These are phyloP conservation scores for Bufo gargarizans DNA, from an alignment of 2,113 vertebrate species.

Conservation along the genomic window DNA sequence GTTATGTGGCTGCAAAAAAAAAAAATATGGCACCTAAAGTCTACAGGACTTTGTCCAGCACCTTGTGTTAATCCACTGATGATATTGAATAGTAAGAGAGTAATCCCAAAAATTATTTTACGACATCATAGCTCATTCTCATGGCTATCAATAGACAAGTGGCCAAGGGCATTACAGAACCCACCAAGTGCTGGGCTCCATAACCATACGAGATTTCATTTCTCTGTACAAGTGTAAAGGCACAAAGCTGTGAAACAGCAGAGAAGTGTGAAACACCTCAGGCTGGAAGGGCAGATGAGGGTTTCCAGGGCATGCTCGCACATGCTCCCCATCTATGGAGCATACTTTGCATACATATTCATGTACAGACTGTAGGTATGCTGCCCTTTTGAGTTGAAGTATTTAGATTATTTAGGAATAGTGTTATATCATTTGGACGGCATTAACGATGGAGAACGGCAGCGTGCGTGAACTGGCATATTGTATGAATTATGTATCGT, in stretches of 20 bases:
- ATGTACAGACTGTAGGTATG: conserved; percentile 25
- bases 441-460: background rate
- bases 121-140: too few species aligned
- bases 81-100: too few species aligned
- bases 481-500: too few species aligned
- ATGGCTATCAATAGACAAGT: too few species aligned
- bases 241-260: background rate
- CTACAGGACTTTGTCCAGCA: too few species aligned
- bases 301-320: background rate
- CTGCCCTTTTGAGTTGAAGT: background rate
- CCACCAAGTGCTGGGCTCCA: too few species aligned
- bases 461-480: too few species aligned
- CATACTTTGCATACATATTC: background rate
- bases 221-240: background rate
- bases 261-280: background rate
- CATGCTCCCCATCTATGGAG: background rate
- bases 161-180: too few species aligned
- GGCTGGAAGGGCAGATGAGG: background rate
- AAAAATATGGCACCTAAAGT: too few species aligned
- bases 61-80: too few species aligned
- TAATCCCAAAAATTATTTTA: too few species aligned
- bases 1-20: too few species aligned
- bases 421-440: background rate
- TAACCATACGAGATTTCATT: background rate
- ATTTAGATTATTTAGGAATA: background rate